Evolutionary conservation across 2,113 vertebrate genomes (phyloP).

Genomic region (Vulpes lagopus): DNA sequence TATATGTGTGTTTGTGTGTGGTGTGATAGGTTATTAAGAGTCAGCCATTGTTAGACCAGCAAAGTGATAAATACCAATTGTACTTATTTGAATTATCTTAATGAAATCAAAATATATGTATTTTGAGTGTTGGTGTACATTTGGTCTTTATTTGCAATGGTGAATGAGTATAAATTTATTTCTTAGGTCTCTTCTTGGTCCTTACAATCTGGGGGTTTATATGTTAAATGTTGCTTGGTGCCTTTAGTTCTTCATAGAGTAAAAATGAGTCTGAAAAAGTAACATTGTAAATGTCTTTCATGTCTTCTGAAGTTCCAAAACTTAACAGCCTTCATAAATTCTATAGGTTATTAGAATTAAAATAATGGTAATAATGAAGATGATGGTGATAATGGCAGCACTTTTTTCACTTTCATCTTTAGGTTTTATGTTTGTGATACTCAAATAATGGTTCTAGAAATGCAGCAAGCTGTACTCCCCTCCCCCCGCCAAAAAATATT

Average conservation of each 20-base stretch:
- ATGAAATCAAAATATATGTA: neutral
- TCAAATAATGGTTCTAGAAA: slow-evolving; percentile 17
- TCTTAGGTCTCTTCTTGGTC: neutral
- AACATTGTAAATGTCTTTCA: neutral
- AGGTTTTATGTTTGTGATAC: neutral
- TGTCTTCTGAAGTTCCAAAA: neutral
- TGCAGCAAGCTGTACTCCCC: neutral
- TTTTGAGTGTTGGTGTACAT: neutral
- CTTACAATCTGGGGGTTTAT: neutral
- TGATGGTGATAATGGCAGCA: neutral
- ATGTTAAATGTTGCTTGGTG: neutral
- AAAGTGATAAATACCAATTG: neutral
- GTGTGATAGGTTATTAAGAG: neutral
- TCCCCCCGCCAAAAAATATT: neutral
- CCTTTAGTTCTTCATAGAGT: neutral
- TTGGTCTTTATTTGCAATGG: neutral
- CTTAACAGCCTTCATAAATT: neutral
- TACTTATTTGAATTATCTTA: neutral
- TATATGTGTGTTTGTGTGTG: neutral
- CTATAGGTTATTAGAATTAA: neutral
- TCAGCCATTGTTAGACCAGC: neutral
- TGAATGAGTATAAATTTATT: neutral
- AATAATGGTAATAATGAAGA: neutral
- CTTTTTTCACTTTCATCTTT: neutral
- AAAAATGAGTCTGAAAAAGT: slow-evolving; percentile 22